Evolutionary conservation across 2,888 invertebrate species (phyloP).

Genomic region (Mythimna pallens): DNA sequence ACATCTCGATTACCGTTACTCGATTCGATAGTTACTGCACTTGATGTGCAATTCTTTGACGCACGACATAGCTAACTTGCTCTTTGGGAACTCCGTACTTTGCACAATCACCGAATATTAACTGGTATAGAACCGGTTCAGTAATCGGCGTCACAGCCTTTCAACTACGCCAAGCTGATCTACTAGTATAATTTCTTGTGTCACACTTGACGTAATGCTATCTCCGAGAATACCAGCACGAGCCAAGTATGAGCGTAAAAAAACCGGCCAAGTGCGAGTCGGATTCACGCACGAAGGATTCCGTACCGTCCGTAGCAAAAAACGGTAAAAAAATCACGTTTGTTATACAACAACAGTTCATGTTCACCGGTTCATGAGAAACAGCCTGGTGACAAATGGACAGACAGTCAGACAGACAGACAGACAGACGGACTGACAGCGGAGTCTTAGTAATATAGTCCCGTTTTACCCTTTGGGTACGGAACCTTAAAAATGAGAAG

Average conservation of each 20-base stretch:
- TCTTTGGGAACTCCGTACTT: slow-evolving; percentile 23
- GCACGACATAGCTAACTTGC: slow-evolving; percentile 24
- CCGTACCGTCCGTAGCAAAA: no score
- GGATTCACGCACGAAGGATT: no score
- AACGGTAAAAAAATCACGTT: no score
- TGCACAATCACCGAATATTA: slow-evolving; percentile 24
- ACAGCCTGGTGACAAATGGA: no score
- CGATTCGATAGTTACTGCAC: slow-evolving; percentile 9
- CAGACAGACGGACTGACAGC: no score
- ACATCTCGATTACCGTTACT: slow-evolving; percentile 5
- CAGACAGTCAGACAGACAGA: no score
- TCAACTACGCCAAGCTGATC: background rate
- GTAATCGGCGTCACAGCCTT: slow-evolving; percentile 1
- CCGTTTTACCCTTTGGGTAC: no score
- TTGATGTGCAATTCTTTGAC: slow-evolving; percentile 33
- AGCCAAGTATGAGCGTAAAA: background rate
- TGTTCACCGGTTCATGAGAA: no score
- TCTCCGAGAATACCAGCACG: slow-evolving; percentile 19
- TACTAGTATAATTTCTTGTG: background rate
- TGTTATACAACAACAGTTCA: no score
- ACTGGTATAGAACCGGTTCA: slow-evolving; percentile 25
- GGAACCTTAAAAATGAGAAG: background rate
- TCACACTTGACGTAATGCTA: slow-evolving; percentile 17
- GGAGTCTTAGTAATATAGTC: no score
- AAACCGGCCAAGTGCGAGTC: no score